phyloP scores from a whole-genome alignment of 2,113 vertebrate genomes.

The Donacobius atricapilla region DNA sequence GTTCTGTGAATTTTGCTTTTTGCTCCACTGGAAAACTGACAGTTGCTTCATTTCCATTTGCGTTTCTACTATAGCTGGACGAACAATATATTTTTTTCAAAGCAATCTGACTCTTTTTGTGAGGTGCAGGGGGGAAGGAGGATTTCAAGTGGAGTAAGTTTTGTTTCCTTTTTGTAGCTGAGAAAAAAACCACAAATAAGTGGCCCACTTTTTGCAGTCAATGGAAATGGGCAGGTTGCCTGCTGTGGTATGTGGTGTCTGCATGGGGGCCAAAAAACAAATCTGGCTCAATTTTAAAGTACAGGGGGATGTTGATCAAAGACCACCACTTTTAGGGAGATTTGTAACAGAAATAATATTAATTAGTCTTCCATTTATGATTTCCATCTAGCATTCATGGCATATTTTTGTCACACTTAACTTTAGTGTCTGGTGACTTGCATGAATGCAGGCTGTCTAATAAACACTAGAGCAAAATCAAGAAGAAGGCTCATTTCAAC shows the following conservation, averaged over 20 bases:
- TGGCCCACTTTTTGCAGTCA: neutral
- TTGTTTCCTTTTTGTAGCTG: neutral
- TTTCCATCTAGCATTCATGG: neutral
- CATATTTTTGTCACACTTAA: neutral
- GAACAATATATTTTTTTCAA: neutral
- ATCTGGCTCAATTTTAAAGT: neutral
- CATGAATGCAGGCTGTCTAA: neutral
- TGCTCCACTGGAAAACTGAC: neutral
- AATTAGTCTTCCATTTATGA: neutral
- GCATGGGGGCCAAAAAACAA: fast-evolving
- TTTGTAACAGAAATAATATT: neutral
- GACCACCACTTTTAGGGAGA: neutral
- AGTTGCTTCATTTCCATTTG: neutral
- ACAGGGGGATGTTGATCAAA: neutral
- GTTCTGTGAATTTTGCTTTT: conserved; percentile 10
- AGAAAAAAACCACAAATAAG: neutral
- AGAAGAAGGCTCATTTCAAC: neutral
- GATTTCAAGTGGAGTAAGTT: neutral
- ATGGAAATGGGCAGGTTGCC: neutral
- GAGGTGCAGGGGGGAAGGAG: neutral
- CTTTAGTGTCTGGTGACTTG: neutral
- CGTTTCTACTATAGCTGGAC: neutral
- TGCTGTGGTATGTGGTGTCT: neutral
- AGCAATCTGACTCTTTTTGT: neutral
- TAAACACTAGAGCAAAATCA: neutral